Percentiles rank a stretch among this genome's conserved stretches.
Conservation (phyloP, 23 tunicate species). For the Styela plicata region DNA sequence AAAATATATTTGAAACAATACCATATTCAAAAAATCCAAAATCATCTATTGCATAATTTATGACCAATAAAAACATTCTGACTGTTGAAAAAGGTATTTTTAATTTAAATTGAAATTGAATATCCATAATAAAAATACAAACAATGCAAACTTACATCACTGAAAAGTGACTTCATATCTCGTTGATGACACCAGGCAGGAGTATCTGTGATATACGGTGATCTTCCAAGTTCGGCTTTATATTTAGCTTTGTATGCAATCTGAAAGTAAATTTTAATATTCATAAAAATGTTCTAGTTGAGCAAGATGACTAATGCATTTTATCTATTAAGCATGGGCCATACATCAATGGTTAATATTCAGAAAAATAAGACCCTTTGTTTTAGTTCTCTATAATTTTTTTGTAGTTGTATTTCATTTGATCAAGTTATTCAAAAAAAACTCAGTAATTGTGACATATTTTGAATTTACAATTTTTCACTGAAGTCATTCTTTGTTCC, state of each 20-base stretch:
- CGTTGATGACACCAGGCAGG: conserved; percentile 64
- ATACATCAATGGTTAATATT: too few relatives aligned
- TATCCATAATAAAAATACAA: background rate
- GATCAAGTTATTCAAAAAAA: too few relatives aligned
- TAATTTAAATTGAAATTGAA: background rate
- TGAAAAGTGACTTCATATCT: conserved; percentile 50
- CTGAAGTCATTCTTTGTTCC: too few relatives aligned
- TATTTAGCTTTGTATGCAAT: conserved; percentile 79
- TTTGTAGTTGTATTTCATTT: too few relatives aligned
- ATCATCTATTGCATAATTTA: too few relatives aligned
- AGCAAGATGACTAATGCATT: background rate
- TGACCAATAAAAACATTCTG: background rate
- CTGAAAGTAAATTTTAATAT: too few relatives aligned
- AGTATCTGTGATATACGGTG: conserved; percentile 91
- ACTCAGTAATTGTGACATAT: too few relatives aligned
- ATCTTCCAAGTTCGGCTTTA: conserved; percentile 50
- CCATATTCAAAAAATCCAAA: too few relatives aligned
- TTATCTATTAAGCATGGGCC: background rate
- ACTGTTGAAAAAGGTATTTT: background rate
- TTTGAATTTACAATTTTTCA: too few relatives aligned
- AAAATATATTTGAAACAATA: too few relatives aligned
- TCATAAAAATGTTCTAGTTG: background rate
- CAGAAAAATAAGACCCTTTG: too few relatives aligned
- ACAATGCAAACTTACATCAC: conserved; percentile 47
- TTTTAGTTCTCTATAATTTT: too few relatives aligned